phyloP scores from a whole-genome alignment of 2,797 vertebrate species.

The Lepus oiostolus region DNA sequence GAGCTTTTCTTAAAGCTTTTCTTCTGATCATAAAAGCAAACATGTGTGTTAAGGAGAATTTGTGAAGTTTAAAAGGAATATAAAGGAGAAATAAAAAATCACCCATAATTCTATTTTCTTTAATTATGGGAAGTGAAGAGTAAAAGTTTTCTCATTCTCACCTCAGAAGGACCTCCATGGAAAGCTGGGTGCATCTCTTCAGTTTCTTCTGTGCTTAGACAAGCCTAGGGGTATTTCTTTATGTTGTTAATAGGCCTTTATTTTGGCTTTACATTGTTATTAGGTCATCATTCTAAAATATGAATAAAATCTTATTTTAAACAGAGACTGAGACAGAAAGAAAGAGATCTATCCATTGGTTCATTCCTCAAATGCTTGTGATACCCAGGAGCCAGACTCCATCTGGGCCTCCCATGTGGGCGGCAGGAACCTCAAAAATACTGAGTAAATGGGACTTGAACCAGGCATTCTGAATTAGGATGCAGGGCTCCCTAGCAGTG shows the following conservation, averaged over 20 bases:
- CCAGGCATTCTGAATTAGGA: too few relatives aligned
- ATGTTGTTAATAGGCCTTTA: not conserved
- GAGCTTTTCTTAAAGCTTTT: not conserved
- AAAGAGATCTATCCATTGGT: too few relatives aligned
- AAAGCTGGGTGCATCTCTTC: not conserved
- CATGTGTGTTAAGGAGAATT: constrained; percentile 18
- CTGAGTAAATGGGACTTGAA: too few relatives aligned
- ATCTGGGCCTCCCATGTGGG: too few relatives aligned
- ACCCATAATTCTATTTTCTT: constrained; percentile 9
- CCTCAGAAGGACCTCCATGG: not conserved
- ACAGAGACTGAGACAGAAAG: too few relatives aligned
- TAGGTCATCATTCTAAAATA: constrained; percentile 9
- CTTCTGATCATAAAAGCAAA: not conserved
- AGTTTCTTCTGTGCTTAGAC: not conserved
- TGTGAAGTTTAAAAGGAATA: not conserved
- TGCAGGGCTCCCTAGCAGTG: too few relatives aligned
- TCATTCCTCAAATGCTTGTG: too few relatives aligned
- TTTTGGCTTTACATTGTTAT: not conserved
- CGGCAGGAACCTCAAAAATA: too few relatives aligned
- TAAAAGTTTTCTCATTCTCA: not conserved
- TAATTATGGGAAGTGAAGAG: constrained; percentile 27
- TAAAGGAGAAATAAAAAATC: not conserved
- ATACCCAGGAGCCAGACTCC: too few relatives aligned
- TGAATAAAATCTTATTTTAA: not conserved
- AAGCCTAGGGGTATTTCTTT: not conserved